Evolutionary conservation across 2,113 vertebrate species (phyloP), one percentile per base, ranked within the genome.

Genomic region (Callionymus lyra): DNA sequence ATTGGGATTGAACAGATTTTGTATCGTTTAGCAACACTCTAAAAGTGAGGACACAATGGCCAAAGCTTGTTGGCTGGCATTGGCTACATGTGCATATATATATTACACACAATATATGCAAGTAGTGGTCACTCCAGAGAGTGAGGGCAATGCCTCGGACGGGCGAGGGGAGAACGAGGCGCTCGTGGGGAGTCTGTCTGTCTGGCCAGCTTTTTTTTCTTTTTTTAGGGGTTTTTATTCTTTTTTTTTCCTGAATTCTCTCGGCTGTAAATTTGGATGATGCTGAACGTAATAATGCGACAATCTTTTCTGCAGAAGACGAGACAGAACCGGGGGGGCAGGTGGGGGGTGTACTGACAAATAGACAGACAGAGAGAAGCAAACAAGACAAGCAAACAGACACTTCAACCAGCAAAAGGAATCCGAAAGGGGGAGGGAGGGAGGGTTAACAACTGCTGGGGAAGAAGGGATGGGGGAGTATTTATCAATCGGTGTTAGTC

Each of bases 1-100:
- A 18, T 31, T 41, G 39, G 1, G 37, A 35, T 58, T 65, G 50
- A 47, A 15, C 50, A 42, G 55, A 75, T 68, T 76, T 65, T 71
- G 21, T 5, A 27, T 32, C 66, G 57, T 78, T 78, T 52, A 60
- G 76, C 68, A 83, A 81, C 81, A 83, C 81, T 83, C 78, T 83
- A 81, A 83, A 83, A 76, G 74, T 73, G 62, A 49, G 78, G 50
- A 66, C 50, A 78, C 68, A 68, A 32, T 66, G 74, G 68, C 78
- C 81, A 79, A 77, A 81, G 81, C 78, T 66, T n/a, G n/a, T 62
- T 63, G 53, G 56, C 62, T 62, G 78, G 76, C 81, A 83, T 83
- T 76, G 78, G 80, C 76, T 76, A 81, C 80, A 65, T 79, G 66
- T 77, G 74, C 77, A 83, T 82, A 82, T 76, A 82, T 76, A 33